Base-by-base conservation (phyloP, 2,888 invertebrate species). In the Lottia scabra region DNA sequence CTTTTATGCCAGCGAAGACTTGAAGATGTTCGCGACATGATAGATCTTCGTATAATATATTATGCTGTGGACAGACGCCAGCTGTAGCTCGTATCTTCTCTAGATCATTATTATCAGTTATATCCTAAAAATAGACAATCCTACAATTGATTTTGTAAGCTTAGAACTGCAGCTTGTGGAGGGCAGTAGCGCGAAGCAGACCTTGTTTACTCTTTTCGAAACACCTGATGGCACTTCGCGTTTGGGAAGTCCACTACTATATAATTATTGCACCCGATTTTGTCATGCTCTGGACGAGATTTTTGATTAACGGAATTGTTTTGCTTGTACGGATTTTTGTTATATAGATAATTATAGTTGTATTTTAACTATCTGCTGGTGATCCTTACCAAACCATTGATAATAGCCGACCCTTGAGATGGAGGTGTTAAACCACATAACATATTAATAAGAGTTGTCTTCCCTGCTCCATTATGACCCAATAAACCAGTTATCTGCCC, bases 391-490 rank as follows among this genome's bases (percentile, higher is more conserved):
- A 84, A 73, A 27, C 88, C 89, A 74, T 85, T 82, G 44, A 90
- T 82, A 10, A 77, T 78, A 5, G 88, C 89, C 27, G 81, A 79
- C 13, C 90, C 90, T 19, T 78, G 78, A 16, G 88, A 86, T 6
- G 90, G 86, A 4, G 84, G 77, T 5, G 85, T 84, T 68, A 89
- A 78, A 0, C 96, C 96, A 2, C 95, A 95, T 23, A 96, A 89
- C 79, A 96, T 95, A 83, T 95, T 95, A 87, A 96, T 94, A 12
- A 95, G 90, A 0, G 95, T 95, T 0, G 95, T 95, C 89, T 96
- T 96, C 6, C 96, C 96, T 48, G 96, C 95, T 0, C 95, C 95
- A 84, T 96, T 96, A 83, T 95, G 95, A 0, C 95, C 96, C 74
- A 96, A 90, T 27, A 96, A 93, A 0, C 95, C 95, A 0, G 95